phyloP scores from a whole-genome alignment of 1,140 invertebrate genomes.

The Phymastichus coffea region DNA sequence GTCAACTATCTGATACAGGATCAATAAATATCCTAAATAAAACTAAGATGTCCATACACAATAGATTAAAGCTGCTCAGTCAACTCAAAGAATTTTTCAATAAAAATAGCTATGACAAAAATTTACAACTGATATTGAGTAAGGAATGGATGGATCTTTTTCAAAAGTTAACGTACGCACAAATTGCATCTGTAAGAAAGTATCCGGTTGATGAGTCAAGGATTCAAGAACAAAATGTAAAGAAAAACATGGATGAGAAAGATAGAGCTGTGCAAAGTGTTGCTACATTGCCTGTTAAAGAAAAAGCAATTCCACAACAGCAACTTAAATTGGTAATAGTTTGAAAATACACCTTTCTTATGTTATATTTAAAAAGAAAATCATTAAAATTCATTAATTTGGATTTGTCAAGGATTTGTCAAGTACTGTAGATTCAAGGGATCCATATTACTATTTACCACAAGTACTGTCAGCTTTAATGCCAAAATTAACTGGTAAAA shows the following conservation, averaged over 20 bases:
- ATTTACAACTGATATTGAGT: slow-evolving; percentile 52
- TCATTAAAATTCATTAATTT: background rate
- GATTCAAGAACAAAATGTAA: slow-evolving; percentile 27
- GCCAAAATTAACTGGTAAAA: slow-evolving; percentile 40
- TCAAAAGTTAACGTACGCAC: slow-evolving; percentile 50
- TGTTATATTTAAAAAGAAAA: background rate
- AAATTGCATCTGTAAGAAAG: slow-evolving; percentile 45
- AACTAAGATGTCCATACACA: slow-evolving; percentile 53
- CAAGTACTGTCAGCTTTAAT: slow-evolving; percentile 45
- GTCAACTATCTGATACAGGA: slow-evolving; percentile 33
- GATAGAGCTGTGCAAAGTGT: background rate
- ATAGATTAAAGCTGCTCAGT: slow-evolving; percentile 56
- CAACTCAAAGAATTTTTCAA: slow-evolving; percentile 55
- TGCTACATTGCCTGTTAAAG: slow-evolving; percentile 9
- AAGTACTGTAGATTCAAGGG: background rate
- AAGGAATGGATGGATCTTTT: slow-evolving; percentile 59
- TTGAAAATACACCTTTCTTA: background rate
- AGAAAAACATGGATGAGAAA: slow-evolving; percentile 20
- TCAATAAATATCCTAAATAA: slow-evolving; percentile 32
- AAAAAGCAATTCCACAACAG: background rate
- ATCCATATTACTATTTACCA: slow-evolving; percentile 36
- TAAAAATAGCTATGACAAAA: slow-evolving; percentile 56
- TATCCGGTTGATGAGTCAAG: slow-evolving; percentile 46
- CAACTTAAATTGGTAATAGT: slow-evolving; percentile 24
- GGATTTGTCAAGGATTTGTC: background rate